Percentiles rank a stretch among this genome's conserved stretches.
phyloP scores from a whole-genome alignment of 2,797 vertebrate genomes.

The Neopelma chrysocephalum region DNA sequence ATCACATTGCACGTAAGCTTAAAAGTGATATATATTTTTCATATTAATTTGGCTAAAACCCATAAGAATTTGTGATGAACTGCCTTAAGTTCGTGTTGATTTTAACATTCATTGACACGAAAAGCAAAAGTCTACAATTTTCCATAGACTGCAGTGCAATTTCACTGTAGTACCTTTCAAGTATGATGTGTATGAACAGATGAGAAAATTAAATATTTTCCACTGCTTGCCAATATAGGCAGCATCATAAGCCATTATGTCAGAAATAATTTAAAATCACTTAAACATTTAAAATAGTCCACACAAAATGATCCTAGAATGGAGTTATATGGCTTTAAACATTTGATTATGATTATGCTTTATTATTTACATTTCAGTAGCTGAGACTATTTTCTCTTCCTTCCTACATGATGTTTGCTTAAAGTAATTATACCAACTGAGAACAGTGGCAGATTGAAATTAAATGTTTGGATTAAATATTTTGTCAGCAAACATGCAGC shows the following conservation, averaged over 20 bases:
- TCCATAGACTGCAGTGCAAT: neutral
- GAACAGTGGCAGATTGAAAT: conserved; percentile 86
- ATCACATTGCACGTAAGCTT: neutral
- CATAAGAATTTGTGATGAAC: neutral
- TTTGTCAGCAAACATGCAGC: conserved; percentile 85
- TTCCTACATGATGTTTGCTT: conserved; percentile 77
- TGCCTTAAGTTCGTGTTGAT: neutral
- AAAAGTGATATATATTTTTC: neutral
- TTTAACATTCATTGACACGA: neutral
- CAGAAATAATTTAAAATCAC: conserved; percentile 69
- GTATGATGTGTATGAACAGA: neutral
- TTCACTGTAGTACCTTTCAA: neutral
- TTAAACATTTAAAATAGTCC: conserved; percentile 70
- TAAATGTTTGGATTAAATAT: conserved; percentile 86
- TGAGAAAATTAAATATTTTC: conserved; percentile 8
- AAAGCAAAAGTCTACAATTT: neutral
- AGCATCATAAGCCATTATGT: conserved; percentile 32
- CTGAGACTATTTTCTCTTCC: conserved; percentile 70
- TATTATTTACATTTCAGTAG: conserved; percentile 78
- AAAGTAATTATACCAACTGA: conserved; percentile 83
- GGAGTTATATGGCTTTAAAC: conserved; percentile 62
- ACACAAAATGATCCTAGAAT: conserved; percentile 63
- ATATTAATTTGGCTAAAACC: neutral
- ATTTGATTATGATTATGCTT: conserved; percentile 71
- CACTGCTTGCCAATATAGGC: neutral